phyloP scores from a whole-genome alignment of 2,888 invertebrate species.

The Ametastegia equiseti region DNA sequence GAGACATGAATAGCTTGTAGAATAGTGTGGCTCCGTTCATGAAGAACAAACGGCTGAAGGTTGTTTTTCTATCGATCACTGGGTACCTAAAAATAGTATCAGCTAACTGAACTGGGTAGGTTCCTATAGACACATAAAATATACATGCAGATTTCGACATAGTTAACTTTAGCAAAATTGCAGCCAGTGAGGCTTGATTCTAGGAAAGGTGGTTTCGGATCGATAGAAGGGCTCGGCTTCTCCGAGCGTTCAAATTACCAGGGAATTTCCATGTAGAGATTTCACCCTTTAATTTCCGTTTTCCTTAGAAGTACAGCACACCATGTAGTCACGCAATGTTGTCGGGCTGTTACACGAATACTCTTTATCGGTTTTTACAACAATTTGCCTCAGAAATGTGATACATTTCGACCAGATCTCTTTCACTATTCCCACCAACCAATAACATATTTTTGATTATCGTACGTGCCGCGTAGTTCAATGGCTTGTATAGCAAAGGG shows the following conservation, averaged over 20 bases:
- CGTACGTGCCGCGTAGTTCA: constrained; percentile 6
- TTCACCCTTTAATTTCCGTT: constrained; percentile 29
- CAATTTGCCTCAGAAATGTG: background rate
- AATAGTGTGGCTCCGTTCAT: background rate
- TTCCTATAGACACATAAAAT: background rate
- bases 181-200: background rate
- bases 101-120: background rate
- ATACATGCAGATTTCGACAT: background rate
- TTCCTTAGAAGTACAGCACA: background rate
- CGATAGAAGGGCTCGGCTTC: constrained; percentile 47
- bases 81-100: constrained; percentile 22
- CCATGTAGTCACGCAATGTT: background rate
- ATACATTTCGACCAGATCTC: background rate
- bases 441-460: constrained; percentile 23
- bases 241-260: constrained; percentile 48
- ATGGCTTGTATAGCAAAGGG: constrained; percentile 31
- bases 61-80: constrained; percentile 14
- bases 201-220: constrained; percentile 23
- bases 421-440: background rate
- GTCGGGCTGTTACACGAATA: background rate
- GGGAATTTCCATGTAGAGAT: background rate
- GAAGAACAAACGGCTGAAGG: background rate
- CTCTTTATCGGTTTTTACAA: background rate
- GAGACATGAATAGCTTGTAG: background rate
- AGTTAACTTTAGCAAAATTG: background rate